These are phyloP conservation scores for Ophthalmolycus amberensis DNA, from an alignment of 2,113 vertebrate genomes.

Conservation along the genomic window DNA sequence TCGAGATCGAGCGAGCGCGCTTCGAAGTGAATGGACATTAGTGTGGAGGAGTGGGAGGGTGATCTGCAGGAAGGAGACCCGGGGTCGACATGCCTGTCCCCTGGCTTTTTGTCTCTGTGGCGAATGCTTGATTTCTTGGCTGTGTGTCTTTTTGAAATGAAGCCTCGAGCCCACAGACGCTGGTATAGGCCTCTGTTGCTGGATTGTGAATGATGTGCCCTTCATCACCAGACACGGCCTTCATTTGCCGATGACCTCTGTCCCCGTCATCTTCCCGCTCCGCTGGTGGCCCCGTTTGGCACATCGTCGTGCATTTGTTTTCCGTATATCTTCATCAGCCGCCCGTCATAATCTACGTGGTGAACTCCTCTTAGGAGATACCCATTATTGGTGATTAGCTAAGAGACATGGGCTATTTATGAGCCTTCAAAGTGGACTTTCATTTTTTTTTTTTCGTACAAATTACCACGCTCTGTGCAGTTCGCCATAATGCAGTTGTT, in stretches of 20 bases:
- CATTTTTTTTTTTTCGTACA: neutral
- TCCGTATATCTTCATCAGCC: conserved; percentile 63
- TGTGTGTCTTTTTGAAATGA: conserved; percentile 66
- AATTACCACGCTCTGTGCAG: neutral
- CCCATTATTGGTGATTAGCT: neutral
- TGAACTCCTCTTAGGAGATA: neutral
- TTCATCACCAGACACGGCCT: conserved; percentile 17
- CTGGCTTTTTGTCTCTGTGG: conserved; percentile 60
- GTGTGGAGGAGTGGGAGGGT: neutral
- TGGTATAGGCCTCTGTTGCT: conserved; percentile 33
- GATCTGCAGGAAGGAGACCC: conserved; percentile 53
- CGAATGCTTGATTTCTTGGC: conserved; percentile 65
- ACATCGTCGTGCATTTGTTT: conserved; percentile 29
- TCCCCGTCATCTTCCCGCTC: conserved; percentile 35
- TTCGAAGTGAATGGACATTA: conserved; percentile 27
- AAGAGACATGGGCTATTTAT: neutral
- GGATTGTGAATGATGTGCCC: conserved; percentile 36
- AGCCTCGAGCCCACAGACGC: conserved; percentile 64
- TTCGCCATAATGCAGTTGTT: neutral
- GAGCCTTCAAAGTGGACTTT: neutral
- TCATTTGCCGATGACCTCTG: conserved; percentile 51
- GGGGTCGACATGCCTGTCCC: conserved; percentile 47
- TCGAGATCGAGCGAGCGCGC: conserved; percentile 15
- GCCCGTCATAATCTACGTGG: conserved; percentile 3
- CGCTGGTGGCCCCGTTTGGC: conserved; percentile 53